Evolutionary conservation across 2,797 vertebrate species (phyloP), one percentile per base, ranked within the genome.

Genomic region (Periparus ater): DNA sequence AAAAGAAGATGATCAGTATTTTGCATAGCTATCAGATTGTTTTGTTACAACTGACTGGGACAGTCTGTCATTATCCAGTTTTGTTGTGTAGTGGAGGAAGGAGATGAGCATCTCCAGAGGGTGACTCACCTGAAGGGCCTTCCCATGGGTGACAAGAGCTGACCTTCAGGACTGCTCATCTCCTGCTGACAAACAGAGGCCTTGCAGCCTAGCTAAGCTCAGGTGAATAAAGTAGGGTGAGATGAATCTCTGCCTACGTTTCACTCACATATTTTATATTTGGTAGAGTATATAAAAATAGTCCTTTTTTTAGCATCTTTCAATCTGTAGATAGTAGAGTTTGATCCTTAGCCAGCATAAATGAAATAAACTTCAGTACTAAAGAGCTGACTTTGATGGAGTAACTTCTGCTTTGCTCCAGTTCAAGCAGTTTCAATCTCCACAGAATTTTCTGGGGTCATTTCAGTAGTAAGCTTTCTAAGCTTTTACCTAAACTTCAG

Each of bases 181-280:
- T 77, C 21, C 63, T 3, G 6, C 77, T 84, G 74, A 45, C 0
- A 0, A 10, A 16, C 38, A 27, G 26, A 57, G 50, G 3, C 75
- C 57, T 65, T 2, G 0, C 45, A 72, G 91, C 63, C 42, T 61
- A 45, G 40, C 65, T 48, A 53, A 58, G 48, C 81, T 67, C 61
- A 91, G 93, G 94, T 96, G 88, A 90, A 81, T 88, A 91, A 95
- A 90, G 51, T 91, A 90, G 94, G 88, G 51, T 88, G 93, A 75
- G 85, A 93, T 78, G 50, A 88, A 53, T 86, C 62, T 81, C 85
- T 81, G 74, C 70, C 91, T 88, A 60, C 2, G 0, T 91, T 91
- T 89, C 77, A 84, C 22, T 91, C 83, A 38, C 82, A 19, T 77
- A n/a, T 47, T 91, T 93, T 94, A 73, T 85, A 86, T 88, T 90